These are phyloP conservation scores for Saimiri boliviensis DNA, from an alignment of 2,113 vertebrate species.

Conservation along the genomic window DNA sequence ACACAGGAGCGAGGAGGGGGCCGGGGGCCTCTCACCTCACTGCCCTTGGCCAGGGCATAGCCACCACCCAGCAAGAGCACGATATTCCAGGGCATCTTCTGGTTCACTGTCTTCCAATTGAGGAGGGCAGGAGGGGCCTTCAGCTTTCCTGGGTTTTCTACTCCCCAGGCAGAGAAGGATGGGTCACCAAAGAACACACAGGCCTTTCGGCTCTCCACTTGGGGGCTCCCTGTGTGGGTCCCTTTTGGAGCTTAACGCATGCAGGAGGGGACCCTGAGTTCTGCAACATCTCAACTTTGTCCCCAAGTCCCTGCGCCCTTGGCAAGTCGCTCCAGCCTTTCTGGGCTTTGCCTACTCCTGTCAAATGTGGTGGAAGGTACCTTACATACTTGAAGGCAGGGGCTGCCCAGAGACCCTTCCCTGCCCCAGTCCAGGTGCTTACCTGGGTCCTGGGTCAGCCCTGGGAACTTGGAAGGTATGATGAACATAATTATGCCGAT, in stretches of 20 bases:
- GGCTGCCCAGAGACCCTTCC: fast-evolving
- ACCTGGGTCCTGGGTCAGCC: slow-evolving; percentile 67
- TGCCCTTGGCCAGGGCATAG: slow-evolving; percentile 93
- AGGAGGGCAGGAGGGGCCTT: slow-evolving; percentile 86
- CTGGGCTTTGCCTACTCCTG: not conserved
- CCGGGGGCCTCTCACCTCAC: slow-evolving; percentile 87
- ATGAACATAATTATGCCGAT: slow-evolving; percentile 90
- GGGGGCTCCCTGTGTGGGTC: not conserved
- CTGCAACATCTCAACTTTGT: not conserved
- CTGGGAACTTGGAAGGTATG: slow-evolving; percentile 85
- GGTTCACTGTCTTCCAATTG: slow-evolving; percentile 88
- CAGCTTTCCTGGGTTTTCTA: slow-evolving; percentile 76
- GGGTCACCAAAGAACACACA: not conserved
- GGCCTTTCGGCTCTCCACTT: not conserved
- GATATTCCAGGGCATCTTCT: slow-evolving; percentile 95
- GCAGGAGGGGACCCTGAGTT: not conserved
- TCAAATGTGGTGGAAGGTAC: not conserved
- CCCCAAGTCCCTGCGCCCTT: not conserved
- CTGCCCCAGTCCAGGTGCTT: slow-evolving; percentile 38
- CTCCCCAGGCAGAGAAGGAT: slow-evolving; percentile 56
- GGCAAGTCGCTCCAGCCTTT: not conserved
- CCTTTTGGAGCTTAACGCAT: not conserved
- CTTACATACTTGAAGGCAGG: not conserved
- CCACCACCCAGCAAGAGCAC: slow-evolving; percentile 94
- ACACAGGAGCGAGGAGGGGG: too few relatives aligned